These are phyloP conservation scores for Daptonema setosum DNA, from an alignment of 2,888 invertebrate species.

Conservation along the genomic window DNA sequence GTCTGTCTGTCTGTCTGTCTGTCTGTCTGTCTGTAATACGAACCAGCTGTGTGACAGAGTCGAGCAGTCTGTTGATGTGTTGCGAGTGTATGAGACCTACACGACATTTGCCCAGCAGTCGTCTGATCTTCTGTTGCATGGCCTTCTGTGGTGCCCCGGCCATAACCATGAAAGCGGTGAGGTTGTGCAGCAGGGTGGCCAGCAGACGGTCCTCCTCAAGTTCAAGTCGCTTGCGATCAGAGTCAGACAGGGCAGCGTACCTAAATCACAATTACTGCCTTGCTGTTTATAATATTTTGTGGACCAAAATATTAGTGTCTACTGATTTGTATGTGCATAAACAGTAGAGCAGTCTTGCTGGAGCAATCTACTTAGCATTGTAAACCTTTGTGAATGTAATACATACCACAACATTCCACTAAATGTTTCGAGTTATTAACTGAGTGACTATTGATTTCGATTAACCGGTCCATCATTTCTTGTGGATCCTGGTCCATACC, in stretches of 20 bases:
- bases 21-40: too few relatives aligned
- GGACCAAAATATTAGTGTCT: slow-evolving; percentile 31
- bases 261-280: too few relatives aligned
- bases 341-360: too few relatives aligned
- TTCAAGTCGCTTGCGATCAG: slow-evolving; percentile 58
- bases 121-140: slow-evolving; percentile 48
- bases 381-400: too few relatives aligned
- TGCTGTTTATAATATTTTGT: background rate
- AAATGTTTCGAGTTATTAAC: too few relatives aligned
- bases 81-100: slow-evolving; percentile 91
- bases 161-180: slow-evolving; percentile 60
- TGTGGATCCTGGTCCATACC: slow-evolving; percentile 70
- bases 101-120: slow-evolving; percentile 87
- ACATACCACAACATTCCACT: too few relatives aligned
- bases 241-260: slow-evolving; percentile 21
- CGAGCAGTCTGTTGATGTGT: slow-evolving; percentile 82
- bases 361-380: too few relatives aligned
- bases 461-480: slow-evolving; percentile 22
- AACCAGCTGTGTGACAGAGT: slow-evolving; percentile 34
- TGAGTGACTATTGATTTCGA: too few relatives aligned
- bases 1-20: too few relatives aligned
- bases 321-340: background rate
- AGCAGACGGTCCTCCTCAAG: slow-evolving; percentile 88
- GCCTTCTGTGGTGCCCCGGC: slow-evolving; percentile 19
- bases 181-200: slow-evolving; percentile 81